A percentile compares a stretch with the other conserved stretches of the same genome.
These are phyloP conservation scores for Slavum lentiscoides DNA, from an alignment of 2,888 invertebrate species.

Conservation along the genomic window DNA sequence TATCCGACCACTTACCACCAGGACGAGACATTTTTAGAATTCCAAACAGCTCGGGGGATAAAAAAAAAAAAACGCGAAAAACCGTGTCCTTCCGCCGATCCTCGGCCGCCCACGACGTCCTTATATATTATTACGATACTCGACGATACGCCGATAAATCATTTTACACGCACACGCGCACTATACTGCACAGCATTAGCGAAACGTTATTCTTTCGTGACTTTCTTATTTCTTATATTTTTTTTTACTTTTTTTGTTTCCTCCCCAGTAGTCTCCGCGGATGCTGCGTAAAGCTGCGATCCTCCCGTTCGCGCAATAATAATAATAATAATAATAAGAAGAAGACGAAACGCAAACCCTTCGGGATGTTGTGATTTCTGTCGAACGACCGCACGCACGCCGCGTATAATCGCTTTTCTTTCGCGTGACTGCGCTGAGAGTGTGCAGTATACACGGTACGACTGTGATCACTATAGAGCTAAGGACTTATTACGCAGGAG, in stretches of 20 bases:
- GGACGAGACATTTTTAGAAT: constrained; percentile 37
- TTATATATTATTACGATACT: background rate
- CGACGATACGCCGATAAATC: constrained; percentile 29
- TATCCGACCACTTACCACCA: background rate
- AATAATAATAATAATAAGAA: no score
- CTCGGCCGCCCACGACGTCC: background rate
- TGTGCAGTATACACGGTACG: no score
- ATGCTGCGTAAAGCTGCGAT: background rate
- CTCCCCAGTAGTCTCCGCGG: background rate
- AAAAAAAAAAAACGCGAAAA: background rate
- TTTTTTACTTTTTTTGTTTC: constrained; percentile 18
- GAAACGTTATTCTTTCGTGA: constrained; percentile 12
- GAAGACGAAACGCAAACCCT: no score
- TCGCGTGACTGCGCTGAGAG: no score
- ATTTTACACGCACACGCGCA: constrained; percentile 24
- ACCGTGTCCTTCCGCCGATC: background rate
- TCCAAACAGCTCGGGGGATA: constrained; percentile 21
- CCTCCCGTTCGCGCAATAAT: no score
- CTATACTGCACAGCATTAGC: background rate
- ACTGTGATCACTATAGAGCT: no score
- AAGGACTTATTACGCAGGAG: no score
- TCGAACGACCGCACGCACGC: no score
- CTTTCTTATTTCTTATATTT: background rate
- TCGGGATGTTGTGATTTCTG: no score
- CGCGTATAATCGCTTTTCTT: no score